Evolutionary conservation across 1,140 invertebrate genomes (phyloP).

Genomic region (Cherax quadricarinatus): DNA sequence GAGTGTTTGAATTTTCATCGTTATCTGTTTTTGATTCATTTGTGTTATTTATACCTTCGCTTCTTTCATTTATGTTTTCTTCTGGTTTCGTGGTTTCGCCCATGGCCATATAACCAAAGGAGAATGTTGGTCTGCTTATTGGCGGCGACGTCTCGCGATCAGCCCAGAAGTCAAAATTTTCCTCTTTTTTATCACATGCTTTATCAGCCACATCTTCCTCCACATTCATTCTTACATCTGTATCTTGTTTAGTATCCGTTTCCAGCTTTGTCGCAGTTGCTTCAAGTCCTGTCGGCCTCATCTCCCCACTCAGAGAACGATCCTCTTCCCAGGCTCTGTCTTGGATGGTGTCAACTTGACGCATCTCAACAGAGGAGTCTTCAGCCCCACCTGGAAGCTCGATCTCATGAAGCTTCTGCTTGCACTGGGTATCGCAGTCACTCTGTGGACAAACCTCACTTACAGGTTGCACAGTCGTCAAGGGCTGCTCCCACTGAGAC

Average conservation of each 20-base stretch:
- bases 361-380: no score
- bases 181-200: background rate
- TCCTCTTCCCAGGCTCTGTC: background rate
- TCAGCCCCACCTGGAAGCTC: no score
- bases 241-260: background rate
- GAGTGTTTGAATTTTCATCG: no score
- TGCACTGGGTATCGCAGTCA: no score
- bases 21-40: no score
- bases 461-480: no score
- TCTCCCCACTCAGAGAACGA: background rate
- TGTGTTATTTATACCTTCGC: no score
- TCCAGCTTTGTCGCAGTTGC: background rate
- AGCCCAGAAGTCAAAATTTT: conserved; percentile 25
- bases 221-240: background rate
- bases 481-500: background rate
- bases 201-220: background rate
- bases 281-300: background rate
- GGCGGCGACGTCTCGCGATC: conserved; percentile 15
- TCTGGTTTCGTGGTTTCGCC: background rate
- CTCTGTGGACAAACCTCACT: no score
- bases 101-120: background rate
- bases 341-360: no score
- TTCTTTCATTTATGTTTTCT: no score
- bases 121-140: background rate
- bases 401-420: no score